These are phyloP conservation scores for Hippoglossus stenolepis DNA, from an alignment of 2,113 vertebrate genomes.

Conservation along the genomic window DNA sequence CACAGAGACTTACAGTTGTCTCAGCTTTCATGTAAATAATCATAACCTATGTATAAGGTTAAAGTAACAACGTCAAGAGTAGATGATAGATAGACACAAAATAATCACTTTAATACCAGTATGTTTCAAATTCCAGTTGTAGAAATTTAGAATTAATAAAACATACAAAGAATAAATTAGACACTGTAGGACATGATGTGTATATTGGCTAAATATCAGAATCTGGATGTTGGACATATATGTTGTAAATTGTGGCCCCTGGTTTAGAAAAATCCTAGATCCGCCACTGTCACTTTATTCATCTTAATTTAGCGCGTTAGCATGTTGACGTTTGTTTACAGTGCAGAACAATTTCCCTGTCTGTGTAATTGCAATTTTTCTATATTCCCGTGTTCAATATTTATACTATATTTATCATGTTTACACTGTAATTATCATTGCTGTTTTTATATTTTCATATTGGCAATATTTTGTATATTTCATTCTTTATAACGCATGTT, in stretches of 20 bases:
- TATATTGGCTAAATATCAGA: neutral
- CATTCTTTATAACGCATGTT: no score
- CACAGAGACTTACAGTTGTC: neutral
- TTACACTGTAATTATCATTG: no score
- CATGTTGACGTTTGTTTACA: no score
- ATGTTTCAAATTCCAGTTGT: neutral
- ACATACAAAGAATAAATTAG: neutral
- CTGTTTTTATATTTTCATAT: no score
- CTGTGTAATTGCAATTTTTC: no score
- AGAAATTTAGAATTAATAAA: neutral
- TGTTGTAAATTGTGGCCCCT: neutral
- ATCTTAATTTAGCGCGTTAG: neutral
- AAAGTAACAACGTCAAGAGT: neutral
- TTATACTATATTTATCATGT: no score
- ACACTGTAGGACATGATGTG: no score
- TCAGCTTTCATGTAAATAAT: constrained; percentile 8
- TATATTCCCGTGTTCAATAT: no score
- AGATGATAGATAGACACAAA: neutral
- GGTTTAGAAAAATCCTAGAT: neutral
- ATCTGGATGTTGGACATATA: neutral
- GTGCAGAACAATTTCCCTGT: no score
- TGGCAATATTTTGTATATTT: no score
- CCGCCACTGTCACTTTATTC: no score
- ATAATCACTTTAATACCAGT: neutral
- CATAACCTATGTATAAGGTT: neutral